These are phyloP conservation scores for Carollia perspicillata DNA, from an alignment of 2,113 vertebrate genomes.

Conservation along the genomic window DNA sequence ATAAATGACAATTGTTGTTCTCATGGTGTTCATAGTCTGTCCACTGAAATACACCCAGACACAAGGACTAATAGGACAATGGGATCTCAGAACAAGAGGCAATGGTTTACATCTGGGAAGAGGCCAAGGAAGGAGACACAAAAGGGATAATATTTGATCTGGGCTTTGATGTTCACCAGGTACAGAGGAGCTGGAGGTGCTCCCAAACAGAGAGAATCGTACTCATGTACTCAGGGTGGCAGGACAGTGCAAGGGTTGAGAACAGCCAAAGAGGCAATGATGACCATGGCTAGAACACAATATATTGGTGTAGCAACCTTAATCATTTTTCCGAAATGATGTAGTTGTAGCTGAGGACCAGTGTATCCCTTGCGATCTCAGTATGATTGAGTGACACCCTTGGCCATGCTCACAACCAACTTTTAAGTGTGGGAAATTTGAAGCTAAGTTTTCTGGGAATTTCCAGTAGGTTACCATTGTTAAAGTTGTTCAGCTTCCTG, in stretches of 20 bases:
- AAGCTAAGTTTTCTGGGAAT: neutral
- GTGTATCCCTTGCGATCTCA: neutral
- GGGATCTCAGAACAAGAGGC: neutral
- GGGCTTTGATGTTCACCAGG: neutral
- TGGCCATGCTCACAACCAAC: neutral
- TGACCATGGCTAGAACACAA: neutral
- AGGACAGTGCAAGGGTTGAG: neutral
- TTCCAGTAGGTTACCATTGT: neutral
- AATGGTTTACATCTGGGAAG: neutral
- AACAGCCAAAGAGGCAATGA: neutral
- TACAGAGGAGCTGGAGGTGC: neutral
- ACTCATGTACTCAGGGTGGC: neutral
- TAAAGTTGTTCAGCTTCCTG: neutral
- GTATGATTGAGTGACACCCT: neutral
- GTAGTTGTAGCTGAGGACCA: neutral
- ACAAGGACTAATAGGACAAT: neutral
- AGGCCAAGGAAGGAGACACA: neutral
- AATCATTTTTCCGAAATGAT: neutral
- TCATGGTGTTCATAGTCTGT: neutral
- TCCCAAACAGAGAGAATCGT: neutral
- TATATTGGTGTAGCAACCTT: neutral
- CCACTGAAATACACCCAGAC: neutral
- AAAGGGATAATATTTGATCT: neutral
- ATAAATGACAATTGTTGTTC: neutral
- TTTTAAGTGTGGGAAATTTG: neutral